phyloP scores from a whole-genome alignment of 2,113 vertebrate species.

The Corythaixoides concolor region DNA sequence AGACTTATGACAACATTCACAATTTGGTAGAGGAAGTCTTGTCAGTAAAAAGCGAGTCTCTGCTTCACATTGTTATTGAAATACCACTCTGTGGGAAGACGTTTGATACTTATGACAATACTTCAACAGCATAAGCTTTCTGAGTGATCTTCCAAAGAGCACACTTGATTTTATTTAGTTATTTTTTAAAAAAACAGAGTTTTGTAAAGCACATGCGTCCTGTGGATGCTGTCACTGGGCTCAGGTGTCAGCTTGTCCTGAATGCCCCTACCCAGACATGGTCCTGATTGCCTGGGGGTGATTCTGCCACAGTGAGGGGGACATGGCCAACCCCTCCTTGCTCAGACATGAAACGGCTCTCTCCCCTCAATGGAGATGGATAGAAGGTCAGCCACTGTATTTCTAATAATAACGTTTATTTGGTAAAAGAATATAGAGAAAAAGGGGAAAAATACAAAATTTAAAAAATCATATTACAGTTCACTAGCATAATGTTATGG shows the following conservation, averaged over 20 bases:
- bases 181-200: background rate
- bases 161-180: background rate
- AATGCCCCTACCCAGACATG: no score
- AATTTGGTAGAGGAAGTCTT: background rate
- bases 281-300: background rate
- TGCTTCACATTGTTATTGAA: background rate
- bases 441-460: background rate
- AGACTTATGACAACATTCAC: background rate
- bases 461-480: background rate
- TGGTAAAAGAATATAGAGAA: background rate
- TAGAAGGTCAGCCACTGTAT: background rate
- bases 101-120: background rate
- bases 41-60: background rate
- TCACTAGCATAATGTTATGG: background rate
- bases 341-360: background rate
- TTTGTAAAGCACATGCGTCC: background rate
- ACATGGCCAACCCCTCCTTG: background rate
- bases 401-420: background rate
- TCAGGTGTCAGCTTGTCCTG: background rate
- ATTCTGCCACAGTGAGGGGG: background rate
- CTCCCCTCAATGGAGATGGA: background rate
- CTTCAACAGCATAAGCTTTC: background rate
- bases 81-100: background rate
- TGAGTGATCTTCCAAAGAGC: background rate
- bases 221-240: background rate